Conservation (phyloP, 2,888 invertebrate genomes). For the Osmoderma eremita region DNA sequence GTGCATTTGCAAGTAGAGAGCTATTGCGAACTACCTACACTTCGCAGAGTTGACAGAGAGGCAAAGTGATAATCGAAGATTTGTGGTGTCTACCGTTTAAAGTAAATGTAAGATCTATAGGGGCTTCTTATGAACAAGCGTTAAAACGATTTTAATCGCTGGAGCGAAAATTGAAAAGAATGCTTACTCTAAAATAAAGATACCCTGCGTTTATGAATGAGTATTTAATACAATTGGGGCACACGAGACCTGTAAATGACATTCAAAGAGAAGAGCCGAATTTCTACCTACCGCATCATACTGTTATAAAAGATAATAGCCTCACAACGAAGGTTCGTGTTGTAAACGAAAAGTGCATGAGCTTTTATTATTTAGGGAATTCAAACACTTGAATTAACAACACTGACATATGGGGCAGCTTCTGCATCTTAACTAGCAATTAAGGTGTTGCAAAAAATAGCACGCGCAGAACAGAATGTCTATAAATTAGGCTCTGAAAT, state of each 20-base stretch:
- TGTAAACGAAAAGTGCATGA: too few relatives aligned
- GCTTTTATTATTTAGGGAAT: too few relatives aligned
- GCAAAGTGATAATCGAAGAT: not conserved
- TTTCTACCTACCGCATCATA: constrained; percentile 57
- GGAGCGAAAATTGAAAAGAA: not conserved
- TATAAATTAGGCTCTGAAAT: constrained; percentile 9
- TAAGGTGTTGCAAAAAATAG: constrained; percentile 30
- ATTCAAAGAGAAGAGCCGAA: not conserved
- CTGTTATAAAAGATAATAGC: constrained; percentile 53
- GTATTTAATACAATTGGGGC: not conserved
- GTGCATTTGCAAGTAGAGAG: too few relatives aligned
- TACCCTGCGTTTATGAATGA: not conserved
- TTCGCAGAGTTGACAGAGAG: not conserved
- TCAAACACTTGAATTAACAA: constrained; percentile 22
- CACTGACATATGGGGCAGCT: constrained; percentile 32
- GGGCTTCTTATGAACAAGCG: not conserved
- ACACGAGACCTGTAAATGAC: not conserved
- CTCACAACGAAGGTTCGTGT: constrained; percentile 55
- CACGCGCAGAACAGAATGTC: not conserved
- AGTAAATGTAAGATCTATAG: not conserved
- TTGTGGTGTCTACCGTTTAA: constrained; percentile 8
- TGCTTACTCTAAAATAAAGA: not conserved
- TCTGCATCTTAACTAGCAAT: constrained; percentile 28
- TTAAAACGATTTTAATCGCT: constrained; percentile 18
- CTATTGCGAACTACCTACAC: not conserved